Evolutionary conservation across 2,888 invertebrate genomes (phyloP).

Genomic region (Myathropa florea): DNA sequence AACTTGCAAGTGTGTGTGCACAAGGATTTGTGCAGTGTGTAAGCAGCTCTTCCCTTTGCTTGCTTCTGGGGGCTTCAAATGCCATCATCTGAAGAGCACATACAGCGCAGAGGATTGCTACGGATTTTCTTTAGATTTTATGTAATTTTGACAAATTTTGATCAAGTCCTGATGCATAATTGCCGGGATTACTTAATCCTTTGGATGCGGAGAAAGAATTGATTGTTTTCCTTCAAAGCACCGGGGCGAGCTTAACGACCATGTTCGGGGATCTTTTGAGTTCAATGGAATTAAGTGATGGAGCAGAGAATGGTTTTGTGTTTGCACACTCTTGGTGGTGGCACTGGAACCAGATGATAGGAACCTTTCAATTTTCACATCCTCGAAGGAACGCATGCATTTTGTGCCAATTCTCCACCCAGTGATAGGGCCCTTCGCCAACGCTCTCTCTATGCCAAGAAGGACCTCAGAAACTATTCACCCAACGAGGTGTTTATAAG

Average conservation of each 20-base stretch:
- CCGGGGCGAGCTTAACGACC: neutral
- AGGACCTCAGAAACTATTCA: neutral
- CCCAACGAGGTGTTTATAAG: neutral
- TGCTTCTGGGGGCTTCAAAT: neutral
- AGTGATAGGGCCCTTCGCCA: neutral
- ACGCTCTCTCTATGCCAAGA: neutral
- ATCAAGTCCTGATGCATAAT: neutral
- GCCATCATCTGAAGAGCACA: neutral
- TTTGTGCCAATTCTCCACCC: neutral
- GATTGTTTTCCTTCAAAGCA: neutral
- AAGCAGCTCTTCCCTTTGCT: neutral
- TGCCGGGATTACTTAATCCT: neutral
- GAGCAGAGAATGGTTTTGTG: neutral
- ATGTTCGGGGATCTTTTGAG: neutral
- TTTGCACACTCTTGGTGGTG: no score
- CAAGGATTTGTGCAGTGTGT: neutral
- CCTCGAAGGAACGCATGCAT: neutral
- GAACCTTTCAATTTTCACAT: neutral
- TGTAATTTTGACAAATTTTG: neutral
- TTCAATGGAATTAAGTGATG: neutral
- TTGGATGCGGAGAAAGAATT: neutral
- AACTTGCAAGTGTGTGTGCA: neutral
- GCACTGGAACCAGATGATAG: no score
- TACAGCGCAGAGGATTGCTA: neutral
- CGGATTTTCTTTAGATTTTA: neutral